Base-by-base conservation (phyloP, 2,888 invertebrate species). In the Caenorhabditis angaria region DNA sequence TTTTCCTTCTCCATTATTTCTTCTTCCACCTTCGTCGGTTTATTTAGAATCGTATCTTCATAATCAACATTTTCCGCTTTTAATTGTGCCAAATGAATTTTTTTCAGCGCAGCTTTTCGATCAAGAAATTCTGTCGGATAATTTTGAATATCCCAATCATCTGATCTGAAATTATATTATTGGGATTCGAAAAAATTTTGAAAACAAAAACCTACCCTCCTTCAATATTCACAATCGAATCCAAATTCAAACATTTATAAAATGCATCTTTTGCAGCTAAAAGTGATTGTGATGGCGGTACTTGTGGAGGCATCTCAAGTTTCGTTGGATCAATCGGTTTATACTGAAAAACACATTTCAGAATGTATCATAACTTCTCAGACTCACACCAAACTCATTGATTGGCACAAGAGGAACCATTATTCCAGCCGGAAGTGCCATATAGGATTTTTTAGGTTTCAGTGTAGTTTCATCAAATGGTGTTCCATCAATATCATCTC, bases 391-490 rank as follows among this genome's bases (percentile, higher is more conserved):
- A 85, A 92, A 92, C 85, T 96, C 95, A 89, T 95, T 95, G 81
- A 93, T 92, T 91, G 93, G 93, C 70, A 99, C 93, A 18, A 97
- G 91, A n/a, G 97, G 95, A 66, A 96, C 95, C 93, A 99, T 97
- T 24, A 99, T 91, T 54, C 97, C 97, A 64, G 97, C 97, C 1
- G 99, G 97, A 77, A 97, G 90, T 88, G 97, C 97, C 88, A 73
- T 35, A 57, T 68, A 64, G 18, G 70, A 70, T 61, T 71, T 77
- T 25, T 64, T 59, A 8, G 78, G 78, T 10, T 72, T 70, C 14
- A 78, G 50, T 10, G 22, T 61, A 2, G 74, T 66, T 32, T 80
- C 78, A 24, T 80, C 67, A 54, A 76, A 80, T 18, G 76, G 77
- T 55, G 55, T 62, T 24, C 78, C 80, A 54, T 78, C 78, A 60